Conservation (phyloP, 2,113 vertebrate genomes). For the Ciconia boyciana region DNA sequence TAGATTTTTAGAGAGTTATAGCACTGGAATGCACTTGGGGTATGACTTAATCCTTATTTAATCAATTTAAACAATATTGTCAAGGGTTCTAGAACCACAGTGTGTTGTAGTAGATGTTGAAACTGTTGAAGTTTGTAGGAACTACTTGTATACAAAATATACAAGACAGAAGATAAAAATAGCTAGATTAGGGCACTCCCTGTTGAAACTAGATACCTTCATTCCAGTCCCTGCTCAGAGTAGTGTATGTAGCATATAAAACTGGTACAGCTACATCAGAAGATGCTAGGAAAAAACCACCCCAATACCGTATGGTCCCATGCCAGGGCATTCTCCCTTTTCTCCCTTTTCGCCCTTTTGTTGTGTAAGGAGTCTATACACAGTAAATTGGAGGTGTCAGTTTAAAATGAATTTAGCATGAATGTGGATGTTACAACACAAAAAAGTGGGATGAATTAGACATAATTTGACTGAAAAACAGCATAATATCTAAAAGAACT, state of each 20-base stretch:
- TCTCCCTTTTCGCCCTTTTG: not conserved
- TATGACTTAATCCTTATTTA: not conserved
- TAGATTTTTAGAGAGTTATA: not conserved
- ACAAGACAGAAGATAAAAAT: not conserved
- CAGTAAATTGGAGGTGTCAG: not conserved
- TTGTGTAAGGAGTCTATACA: not conserved
- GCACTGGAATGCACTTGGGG: not conserved
- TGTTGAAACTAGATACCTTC: not conserved
- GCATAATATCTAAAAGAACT: not conserved
- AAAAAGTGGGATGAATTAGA: not conserved
- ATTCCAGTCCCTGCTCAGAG: not conserved
- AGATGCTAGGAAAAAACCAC: not conserved
- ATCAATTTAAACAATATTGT: not conserved
- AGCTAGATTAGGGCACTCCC: not conserved
- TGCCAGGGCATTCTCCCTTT: not conserved
- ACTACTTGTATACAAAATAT: not conserved
- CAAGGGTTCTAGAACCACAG: not conserved
- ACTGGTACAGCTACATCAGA: not conserved
- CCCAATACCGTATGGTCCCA: rapidly evolving
- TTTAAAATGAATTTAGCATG: not conserved
- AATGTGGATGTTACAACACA: not conserved
- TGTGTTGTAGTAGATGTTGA: not conserved
- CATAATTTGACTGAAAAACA: not conserved
- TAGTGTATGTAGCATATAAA: not conserved
- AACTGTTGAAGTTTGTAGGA: not conserved